These are phyloP conservation scores for Aphis gossypii DNA, from an alignment of 1,140 invertebrate genomes.

Conservation along the genomic window DNA sequence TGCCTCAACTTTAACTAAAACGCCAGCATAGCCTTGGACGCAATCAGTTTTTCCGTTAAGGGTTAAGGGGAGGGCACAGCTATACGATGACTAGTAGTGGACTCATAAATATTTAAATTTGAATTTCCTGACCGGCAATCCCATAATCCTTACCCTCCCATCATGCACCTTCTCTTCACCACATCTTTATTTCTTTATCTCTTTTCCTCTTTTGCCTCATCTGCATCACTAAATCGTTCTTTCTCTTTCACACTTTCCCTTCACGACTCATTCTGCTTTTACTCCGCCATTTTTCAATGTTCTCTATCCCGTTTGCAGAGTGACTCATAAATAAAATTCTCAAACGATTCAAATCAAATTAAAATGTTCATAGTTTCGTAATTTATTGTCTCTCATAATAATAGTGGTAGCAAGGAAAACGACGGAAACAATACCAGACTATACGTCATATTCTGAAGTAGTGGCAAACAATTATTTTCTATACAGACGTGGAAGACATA, in stretches of 20 bases:
- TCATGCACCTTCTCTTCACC: background rate
- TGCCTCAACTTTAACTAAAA: background rate
- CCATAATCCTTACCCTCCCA: constrained; percentile 40
- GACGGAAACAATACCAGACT: background rate
- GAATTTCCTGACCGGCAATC: constrained; percentile 57
- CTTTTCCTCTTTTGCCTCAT: background rate
- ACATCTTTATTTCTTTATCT: background rate
- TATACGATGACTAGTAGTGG: background rate
- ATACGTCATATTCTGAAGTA: background rate
- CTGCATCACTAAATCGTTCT: background rate
- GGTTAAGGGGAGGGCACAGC: constrained; percentile 31
- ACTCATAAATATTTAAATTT: constrained; percentile 58
- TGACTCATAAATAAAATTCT: constrained; percentile 44
- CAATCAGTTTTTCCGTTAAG: constrained; percentile 29
- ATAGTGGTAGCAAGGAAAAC: background rate
- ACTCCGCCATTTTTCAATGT: background rate
- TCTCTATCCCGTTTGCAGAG: background rate
- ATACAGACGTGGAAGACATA: background rate
- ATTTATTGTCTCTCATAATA: constrained; percentile 18
- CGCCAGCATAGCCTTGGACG: background rate
- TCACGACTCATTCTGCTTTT: background rate
- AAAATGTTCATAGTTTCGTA: constrained; percentile 31
- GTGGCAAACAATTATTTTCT: background rate
- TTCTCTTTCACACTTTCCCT: background rate
- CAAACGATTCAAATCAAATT: constrained; percentile 48